Percentiles rank a stretch among this genome's conserved stretches.
Conservation (phyloP, 2,888 invertebrate genomes). For the Tipula confusa region DNA sequence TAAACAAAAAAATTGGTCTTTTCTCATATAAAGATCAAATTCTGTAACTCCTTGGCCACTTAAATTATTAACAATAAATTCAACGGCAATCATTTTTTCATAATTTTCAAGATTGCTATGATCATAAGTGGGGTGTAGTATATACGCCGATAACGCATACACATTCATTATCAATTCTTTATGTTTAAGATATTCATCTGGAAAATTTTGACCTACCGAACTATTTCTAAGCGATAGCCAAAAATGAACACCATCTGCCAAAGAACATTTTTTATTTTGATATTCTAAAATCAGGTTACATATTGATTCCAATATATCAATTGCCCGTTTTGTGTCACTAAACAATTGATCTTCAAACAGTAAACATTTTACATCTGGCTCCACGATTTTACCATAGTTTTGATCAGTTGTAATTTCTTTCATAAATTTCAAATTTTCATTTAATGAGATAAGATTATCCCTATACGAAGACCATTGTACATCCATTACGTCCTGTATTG, state of each 20-base stretch:
- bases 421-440: neutral
- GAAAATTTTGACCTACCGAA: neutral
- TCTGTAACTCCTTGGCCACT: neutral
- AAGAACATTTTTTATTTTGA: neutral
- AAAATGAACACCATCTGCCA: neutral
- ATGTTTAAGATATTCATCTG: neutral
- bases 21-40: neutral
- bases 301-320: neutral
- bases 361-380: conserved; percentile 4
- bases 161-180: neutral
- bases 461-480: neutral
- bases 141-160: neutral
- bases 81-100: neutral
- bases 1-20: neutral
- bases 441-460: neutral
- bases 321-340: neutral
- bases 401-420: neutral
- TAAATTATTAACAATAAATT: conserved; percentile 1
- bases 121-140: neutral
- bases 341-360: neutral
- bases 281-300: neutral
- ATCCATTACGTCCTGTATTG: neutral
- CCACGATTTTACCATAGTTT: neutral
- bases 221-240: neutral
- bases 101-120: neutral